Evolutionary conservation across 2,797 vertebrate species (phyloP).

Genomic region (Lycodopsis pacificus): DNA sequence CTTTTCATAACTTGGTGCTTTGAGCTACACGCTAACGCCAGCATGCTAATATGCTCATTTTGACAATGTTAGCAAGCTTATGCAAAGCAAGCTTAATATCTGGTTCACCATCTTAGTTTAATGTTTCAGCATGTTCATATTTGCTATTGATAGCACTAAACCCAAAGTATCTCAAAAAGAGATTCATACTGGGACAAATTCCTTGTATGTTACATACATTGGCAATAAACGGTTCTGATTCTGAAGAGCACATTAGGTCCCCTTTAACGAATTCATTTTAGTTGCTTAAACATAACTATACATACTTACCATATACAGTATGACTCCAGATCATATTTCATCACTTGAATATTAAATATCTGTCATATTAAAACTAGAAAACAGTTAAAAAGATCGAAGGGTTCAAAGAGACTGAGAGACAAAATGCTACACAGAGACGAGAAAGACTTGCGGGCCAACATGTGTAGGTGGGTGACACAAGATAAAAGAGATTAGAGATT

Average conservation of each 20-base stretch:
- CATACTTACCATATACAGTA: neutral
- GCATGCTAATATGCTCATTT: no score
- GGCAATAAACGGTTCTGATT: no score
- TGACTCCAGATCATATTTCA: neutral
- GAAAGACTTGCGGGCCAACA: neutral
- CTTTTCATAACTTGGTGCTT: no score
- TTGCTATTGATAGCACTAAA: no score
- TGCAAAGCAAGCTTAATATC: neutral
- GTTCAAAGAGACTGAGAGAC: slow-evolving; percentile 9
- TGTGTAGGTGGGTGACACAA: slow-evolving; percentile 32
- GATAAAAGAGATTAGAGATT: slow-evolving; percentile 52
- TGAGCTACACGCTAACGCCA: neutral
- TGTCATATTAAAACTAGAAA: slow-evolving; percentile 13
- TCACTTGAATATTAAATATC: neutral
- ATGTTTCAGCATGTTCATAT: no score
- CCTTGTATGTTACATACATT: no score
- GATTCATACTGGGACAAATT: no score
- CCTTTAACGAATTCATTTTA: neutral
- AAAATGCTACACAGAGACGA: slow-evolving; percentile 18
- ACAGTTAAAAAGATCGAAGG: neutral
- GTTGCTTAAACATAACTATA: neutral
- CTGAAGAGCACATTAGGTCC: neutral
- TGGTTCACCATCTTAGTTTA: neutral
- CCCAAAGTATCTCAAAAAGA: neutral
- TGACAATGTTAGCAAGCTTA: no score